A percentile compares a stretch with the other conserved stretches of the same genome.
These are phyloP conservation scores for Acleris holmiana DNA, from an alignment of 2,888 invertebrate species.

Conservation along the genomic window DNA sequence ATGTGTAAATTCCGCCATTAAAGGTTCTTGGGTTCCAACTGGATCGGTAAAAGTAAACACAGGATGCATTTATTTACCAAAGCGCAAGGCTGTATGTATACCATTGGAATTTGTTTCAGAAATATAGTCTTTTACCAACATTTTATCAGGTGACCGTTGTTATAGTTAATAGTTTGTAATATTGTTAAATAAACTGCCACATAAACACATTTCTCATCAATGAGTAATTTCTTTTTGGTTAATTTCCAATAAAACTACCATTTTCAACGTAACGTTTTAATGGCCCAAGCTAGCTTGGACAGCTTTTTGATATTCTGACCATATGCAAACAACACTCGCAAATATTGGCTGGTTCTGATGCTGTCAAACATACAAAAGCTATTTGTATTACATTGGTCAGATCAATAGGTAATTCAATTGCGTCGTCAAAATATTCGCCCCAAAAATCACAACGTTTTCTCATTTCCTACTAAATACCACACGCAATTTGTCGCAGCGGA, in stretches of 20 bases:
- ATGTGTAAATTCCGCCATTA: slow-evolving; percentile 16
- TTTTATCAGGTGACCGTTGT: too few relatives aligned
- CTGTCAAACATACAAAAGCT: not conserved
- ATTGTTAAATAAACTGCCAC: too few relatives aligned
- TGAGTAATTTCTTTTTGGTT: too few relatives aligned
- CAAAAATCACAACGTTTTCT: slow-evolving; percentile 39
- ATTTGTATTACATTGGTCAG: slow-evolving; percentile 14
- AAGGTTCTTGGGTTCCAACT: slow-evolving; percentile 4
- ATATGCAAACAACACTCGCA: not conserved
- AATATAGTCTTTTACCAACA: too few relatives aligned
- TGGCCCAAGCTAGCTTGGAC: too few relatives aligned
- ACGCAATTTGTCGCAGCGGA: slow-evolving; percentile 71
- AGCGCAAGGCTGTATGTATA: not conserved
- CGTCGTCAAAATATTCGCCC: slow-evolving; percentile 11
- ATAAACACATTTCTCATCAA: too few relatives aligned
- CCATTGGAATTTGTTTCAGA: too few relatives aligned
- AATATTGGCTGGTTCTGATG: not conserved
- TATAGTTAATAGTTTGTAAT: too few relatives aligned
- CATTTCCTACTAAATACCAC: slow-evolving; percentile 53
- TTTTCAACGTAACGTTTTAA: too few relatives aligned
- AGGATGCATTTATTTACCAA: not conserved
- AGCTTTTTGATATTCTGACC: too few relatives aligned
- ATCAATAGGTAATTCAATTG: slow-evolving; percentile 26
- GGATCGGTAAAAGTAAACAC: not conserved
- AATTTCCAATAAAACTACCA: too few relatives aligned